Percentiles rank a stretch among this genome's conserved stretches.
Evolutionary conservation across 2,797 vertebrate genomes (phyloP).

Genomic region (Dipus sagitta): DNA sequence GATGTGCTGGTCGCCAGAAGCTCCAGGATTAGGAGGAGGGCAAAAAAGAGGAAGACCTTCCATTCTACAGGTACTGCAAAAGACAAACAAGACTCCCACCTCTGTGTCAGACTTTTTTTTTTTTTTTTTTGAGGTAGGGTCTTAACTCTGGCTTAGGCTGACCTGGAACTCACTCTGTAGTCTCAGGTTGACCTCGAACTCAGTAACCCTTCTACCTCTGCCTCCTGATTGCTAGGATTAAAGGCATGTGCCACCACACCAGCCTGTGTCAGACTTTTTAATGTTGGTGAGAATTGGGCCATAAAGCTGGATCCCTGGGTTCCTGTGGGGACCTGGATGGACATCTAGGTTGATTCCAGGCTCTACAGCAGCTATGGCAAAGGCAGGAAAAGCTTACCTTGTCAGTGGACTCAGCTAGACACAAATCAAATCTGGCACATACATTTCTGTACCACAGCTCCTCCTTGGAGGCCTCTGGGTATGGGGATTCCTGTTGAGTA

Average conservation of each 20-base stretch:
- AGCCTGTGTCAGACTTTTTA: too few relatives aligned
- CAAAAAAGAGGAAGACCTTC: not conserved
- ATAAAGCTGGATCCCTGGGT: not conserved
- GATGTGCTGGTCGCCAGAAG: not conserved
- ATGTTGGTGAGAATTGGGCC: not conserved
- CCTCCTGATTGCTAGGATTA: too few relatives aligned
- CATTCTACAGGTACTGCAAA: slow-evolving; percentile 19
- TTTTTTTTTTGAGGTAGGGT: too few relatives aligned
- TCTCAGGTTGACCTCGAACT: too few relatives aligned
- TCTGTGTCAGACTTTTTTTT: not conserved
- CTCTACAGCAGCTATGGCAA: not conserved
- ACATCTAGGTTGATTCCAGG: not conserved
- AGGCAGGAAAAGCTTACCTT: slow-evolving; percentile 30
- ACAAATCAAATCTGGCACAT: not conserved
- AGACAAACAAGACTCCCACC: not conserved
- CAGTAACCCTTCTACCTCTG: too few relatives aligned
- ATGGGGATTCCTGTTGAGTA: slow-evolving; percentile 40
- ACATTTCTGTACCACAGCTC: not conserved
- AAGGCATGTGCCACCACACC: too few relatives aligned
- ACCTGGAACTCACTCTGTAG: too few relatives aligned
- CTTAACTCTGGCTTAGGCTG: too few relatives aligned
- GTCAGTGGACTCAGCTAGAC: not conserved
- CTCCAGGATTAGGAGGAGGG: slow-evolving; percentile 1
- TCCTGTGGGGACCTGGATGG: too few relatives aligned
- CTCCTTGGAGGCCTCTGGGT: not conserved